Percentiles rank a stretch among this genome's conserved stretches.
Conservation (phyloP, 2,113 vertebrate species). For the Saimiri boliviensis region DNA sequence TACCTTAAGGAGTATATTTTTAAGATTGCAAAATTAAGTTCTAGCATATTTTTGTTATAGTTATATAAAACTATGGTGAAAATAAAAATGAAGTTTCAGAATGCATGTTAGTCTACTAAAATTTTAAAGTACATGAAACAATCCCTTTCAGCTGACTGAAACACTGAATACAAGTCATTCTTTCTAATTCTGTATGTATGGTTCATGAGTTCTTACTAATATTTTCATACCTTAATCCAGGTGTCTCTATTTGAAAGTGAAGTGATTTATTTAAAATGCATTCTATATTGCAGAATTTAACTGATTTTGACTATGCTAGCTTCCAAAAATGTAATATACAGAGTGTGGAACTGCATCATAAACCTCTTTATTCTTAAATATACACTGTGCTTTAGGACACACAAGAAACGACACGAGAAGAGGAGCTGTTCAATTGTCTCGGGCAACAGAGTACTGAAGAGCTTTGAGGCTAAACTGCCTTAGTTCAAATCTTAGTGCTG, state of each 20-base stretch:
- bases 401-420: not conserved
- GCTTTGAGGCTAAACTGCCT: not conserved
- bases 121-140: not conserved
- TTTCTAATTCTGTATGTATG: not conserved
- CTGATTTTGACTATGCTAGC: not conserved
- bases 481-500: not conserved
- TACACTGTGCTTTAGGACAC: not conserved
- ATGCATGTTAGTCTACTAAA: not conserved
- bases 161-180: not conserved
- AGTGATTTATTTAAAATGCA: not conserved
- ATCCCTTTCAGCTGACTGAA: not conserved
- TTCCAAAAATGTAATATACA: not conserved
- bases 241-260: not conserved
- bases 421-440: not conserved
- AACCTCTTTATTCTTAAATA: not conserved
- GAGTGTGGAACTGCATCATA: not conserved
- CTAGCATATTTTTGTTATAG: not conserved
- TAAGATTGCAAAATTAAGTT: not conserved
- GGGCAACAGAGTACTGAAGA: not conserved
- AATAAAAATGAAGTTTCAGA: constrained; percentile 10
- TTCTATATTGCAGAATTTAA: not conserved
- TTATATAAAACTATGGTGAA: not conserved
- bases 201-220: not conserved
- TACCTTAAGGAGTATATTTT: not conserved
- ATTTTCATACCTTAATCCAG: not conserved